Percentiles rank a stretch among this genome's conserved stretches.
Conservation (phyloP, 1,140 invertebrate genomes). For the Aphaenogaster floridana region DNA sequence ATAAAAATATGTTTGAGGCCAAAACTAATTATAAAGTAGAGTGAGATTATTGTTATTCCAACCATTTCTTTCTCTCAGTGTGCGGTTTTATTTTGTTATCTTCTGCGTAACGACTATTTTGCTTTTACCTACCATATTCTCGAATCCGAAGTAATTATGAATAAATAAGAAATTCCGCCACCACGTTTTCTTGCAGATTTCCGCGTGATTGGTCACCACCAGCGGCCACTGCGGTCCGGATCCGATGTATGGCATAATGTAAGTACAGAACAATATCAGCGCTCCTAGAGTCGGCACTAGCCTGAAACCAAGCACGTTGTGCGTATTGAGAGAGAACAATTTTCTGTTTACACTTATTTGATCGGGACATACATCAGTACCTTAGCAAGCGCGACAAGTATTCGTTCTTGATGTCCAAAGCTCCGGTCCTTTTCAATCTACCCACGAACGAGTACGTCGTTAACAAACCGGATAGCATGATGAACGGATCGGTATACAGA, state of each 20-base stretch:
- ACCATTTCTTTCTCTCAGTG: too few species aligned
- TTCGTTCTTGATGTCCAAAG: conserved; percentile 88
- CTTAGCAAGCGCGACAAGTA: conserved; percentile 89
- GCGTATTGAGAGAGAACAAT: background rate
- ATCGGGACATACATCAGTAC: conserved; percentile 77
- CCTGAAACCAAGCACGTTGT: conserved; percentile 81
- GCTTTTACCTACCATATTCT: conserved; percentile 87
- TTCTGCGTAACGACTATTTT: background rate
- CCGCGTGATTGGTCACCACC: conserved; percentile 89
- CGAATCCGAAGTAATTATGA: conserved; percentile 90
- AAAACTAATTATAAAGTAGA: too few species aligned
- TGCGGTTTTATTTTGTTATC: background rate
- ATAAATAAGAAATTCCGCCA: conserved; percentile 90
- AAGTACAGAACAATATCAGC: conserved; percentile 90
- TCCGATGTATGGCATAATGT: conserved; percentile 88
- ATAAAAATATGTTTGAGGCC: too few species aligned
- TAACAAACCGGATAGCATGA: conserved; percentile 91
- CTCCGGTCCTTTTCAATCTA: conserved; percentile 87
- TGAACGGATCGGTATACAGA: conserved; percentile 92
- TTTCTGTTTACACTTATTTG: background rate
- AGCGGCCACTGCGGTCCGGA: conserved; percentile 90
- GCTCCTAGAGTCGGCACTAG: conserved; percentile 89
- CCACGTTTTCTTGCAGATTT: conserved; percentile 89
- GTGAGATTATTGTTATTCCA: too few species aligned
- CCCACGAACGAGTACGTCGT: conserved; percentile 90